Conservation (phyloP, 1,140 invertebrate genomes). For the Ostrea denselamellosa region DNA sequence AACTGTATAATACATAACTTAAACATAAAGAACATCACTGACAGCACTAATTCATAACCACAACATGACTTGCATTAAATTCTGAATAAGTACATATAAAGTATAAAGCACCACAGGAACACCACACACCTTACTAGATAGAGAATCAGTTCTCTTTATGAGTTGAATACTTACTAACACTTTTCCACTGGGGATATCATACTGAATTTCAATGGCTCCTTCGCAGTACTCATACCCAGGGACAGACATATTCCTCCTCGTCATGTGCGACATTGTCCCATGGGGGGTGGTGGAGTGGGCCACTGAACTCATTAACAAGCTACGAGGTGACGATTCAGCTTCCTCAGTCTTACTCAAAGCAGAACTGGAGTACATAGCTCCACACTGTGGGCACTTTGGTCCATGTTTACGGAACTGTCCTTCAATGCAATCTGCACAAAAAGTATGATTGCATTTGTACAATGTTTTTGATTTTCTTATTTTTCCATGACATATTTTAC, state of each 20-base stretch:
- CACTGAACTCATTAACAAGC: background rate
- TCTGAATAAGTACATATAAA: too few relatives aligned
- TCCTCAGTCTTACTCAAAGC: constrained; percentile 47
- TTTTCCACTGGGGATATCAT: constrained; percentile 56
- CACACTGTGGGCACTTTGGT: constrained; percentile 65
- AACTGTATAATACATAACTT: too few relatives aligned
- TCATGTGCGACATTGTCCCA: constrained; percentile 56
- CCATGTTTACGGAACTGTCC: constrained; percentile 52
- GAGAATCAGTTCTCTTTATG: too few relatives aligned
- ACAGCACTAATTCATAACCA: too few relatives aligned
- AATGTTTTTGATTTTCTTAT: constrained; percentile 58
- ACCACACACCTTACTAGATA: too few relatives aligned
- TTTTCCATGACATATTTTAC: constrained; percentile 58
- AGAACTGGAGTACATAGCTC: constrained; percentile 60
- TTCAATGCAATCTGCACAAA: constrained; percentile 62
- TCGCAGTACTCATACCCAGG: constrained; percentile 57
- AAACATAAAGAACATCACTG: too few relatives aligned
- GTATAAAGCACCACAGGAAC: too few relatives aligned
- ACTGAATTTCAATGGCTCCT: constrained; percentile 62
- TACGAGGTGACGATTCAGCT: background rate
- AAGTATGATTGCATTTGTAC: constrained; percentile 58
- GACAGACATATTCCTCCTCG: constrained; percentile 38
- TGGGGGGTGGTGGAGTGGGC: constrained; percentile 51
- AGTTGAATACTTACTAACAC: constrained; percentile 51
- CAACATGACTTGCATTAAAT: too few relatives aligned